Evolutionary conservation across 2,888 invertebrate species (phyloP).

Genomic region (Amphipoea lucens): DNA sequence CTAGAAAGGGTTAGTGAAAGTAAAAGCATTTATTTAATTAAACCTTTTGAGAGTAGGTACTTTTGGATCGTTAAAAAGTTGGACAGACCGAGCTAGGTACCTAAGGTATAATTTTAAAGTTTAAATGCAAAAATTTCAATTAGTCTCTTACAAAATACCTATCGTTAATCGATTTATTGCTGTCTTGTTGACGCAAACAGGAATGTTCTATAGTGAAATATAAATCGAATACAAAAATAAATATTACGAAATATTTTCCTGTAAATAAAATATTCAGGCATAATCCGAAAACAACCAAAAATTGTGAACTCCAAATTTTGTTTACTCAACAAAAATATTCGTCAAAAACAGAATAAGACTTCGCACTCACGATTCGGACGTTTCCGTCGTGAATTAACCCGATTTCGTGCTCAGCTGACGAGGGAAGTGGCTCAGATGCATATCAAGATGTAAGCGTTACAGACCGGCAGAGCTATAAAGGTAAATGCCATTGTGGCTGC

Average conservation of each 20-base stretch:
- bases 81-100: background rate
- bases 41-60: background rate
- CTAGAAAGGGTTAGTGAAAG: background rate
- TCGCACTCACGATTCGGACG: slow-evolving; percentile 59
- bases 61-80: background rate
- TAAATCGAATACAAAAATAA: background rate
- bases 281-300: background rate
- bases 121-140: background rate
- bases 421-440: slow-evolving; percentile 68
- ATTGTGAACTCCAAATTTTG: background rate
- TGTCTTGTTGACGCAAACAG: background rate
- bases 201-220: background rate
- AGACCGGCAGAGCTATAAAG: slow-evolving; percentile 39
- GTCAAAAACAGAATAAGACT: slow-evolving; percentile 60
- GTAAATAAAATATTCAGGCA: background rate
- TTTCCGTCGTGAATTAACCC: slow-evolving; percentile 71
- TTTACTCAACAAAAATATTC: slow-evolving; percentile 19
- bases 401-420: slow-evolving; percentile 71
- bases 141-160: background rate
- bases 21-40: background rate
- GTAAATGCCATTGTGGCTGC: slow-evolving; percentile 40
- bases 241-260: background rate
- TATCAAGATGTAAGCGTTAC: slow-evolving; percentile 61
- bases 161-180: background rate
- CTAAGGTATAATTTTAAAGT: background rate